Conservation (phyloP, 2,888 invertebrate species). For the Agrypnus murinus region DNA sequence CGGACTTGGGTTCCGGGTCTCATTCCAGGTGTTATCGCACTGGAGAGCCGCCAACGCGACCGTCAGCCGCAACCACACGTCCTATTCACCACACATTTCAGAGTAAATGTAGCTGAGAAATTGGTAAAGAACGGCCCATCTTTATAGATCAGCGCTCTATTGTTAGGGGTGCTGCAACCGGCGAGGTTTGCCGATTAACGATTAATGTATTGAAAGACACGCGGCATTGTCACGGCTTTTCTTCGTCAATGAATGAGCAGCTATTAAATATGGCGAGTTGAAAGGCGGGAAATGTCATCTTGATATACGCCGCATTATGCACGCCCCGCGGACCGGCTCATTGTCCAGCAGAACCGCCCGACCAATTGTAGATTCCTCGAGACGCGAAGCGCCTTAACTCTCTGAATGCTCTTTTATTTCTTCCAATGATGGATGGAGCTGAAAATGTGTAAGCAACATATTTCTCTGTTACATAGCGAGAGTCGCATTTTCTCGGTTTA, state of each 20-base stretch:
- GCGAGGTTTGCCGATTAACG: constrained; percentile 68
- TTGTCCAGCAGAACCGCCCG: constrained; percentile 58
- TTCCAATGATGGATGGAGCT: constrained; percentile 44
- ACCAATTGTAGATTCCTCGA: constrained; percentile 55
- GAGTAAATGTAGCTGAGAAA: constrained; percentile 72
- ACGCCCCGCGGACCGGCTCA: constrained; percentile 61
- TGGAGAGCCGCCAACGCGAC: constrained; percentile 60
- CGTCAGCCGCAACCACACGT: constrained; percentile 56
- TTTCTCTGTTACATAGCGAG: constrained; percentile 52
- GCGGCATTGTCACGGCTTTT: constrained; percentile 62
- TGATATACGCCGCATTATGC: constrained; percentile 69
- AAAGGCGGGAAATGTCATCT: constrained; percentile 67
- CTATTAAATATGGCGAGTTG: constrained; percentile 68
- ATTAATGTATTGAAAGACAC: constrained; percentile 68
- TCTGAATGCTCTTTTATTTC: constrained; percentile 41
- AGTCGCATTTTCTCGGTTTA: constrained; percentile 56
- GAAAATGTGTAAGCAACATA: constrained; percentile 53
- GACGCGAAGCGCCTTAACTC: constrained; percentile 35
- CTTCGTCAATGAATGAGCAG: constrained; percentile 66
- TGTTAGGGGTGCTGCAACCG: constrained; percentile 66
- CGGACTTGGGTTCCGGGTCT: constrained; percentile 20
- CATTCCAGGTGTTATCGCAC: constrained; percentile 58
- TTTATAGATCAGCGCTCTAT: constrained; percentile 69
- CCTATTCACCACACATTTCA: constrained; percentile 70
- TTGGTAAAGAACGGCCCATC: constrained; percentile 72